Conservation (phyloP, 2,888 invertebrate genomes). For the Heliconius erato region DNA sequence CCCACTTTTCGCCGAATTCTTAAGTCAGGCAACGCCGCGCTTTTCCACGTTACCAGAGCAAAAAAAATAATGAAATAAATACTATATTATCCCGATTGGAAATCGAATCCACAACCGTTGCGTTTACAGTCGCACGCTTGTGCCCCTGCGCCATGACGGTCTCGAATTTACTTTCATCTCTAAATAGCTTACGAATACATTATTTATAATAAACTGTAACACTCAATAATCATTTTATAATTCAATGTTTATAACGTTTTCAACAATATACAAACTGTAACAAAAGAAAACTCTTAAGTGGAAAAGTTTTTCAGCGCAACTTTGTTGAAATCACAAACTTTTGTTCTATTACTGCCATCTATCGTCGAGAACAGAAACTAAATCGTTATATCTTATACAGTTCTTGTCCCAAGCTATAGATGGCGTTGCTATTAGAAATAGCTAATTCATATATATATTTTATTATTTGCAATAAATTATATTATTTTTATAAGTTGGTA, state of each 20-base stretch:
- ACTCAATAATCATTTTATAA: too few species aligned
- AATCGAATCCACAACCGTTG: too few species aligned
- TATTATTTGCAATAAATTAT: neutral
- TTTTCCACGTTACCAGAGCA: too few species aligned
- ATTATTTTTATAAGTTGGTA: neutral
- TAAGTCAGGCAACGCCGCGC: too few species aligned
- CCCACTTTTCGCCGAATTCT: too few species aligned
- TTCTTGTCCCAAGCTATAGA: neutral
- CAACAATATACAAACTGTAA: neutral
- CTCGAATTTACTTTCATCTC: too few species aligned
- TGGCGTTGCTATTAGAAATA: neutral
- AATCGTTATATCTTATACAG: neutral
- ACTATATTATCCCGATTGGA: too few species aligned
- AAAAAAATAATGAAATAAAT: too few species aligned
- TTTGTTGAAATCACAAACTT: neutral
- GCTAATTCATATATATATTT: neutral
- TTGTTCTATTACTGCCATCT: neutral
- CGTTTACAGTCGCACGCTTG: too few species aligned
- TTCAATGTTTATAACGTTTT: neutral
- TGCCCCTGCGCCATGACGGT: too few species aligned
- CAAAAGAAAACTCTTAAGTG: neutral
- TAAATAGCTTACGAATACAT: too few species aligned
- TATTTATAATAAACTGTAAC: too few species aligned
- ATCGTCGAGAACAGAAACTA: neutral
- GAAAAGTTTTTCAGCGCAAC: neutral